Evolutionary conservation across 2,888 invertebrate genomes (phyloP).

Genomic region (Odontocolon sp.): DNA sequence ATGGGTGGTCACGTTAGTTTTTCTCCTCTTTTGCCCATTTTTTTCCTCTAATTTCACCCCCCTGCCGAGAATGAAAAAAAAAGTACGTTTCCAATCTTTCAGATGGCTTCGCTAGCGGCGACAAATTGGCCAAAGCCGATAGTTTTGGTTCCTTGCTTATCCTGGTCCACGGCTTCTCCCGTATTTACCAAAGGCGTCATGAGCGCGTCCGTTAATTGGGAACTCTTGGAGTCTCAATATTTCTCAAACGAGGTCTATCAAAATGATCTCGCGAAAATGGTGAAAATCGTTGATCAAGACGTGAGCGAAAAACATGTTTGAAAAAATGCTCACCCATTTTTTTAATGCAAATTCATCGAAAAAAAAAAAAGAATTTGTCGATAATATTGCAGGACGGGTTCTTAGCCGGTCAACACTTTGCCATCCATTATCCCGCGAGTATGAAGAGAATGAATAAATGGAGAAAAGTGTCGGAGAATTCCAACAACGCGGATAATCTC

Average conservation of each 20-base stretch:
- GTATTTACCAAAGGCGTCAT: slow-evolving; percentile 98
- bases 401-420: slow-evolving; percentile 89
- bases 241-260: slow-evolving; percentile 90
- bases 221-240: slow-evolving; percentile 93
- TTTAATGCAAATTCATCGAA: not conserved
- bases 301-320: too few relatives aligned
- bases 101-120: slow-evolving; percentile 99
- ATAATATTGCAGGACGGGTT: slow-evolving; percentile 79
- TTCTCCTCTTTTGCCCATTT: not conserved
- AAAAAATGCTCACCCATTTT: slow-evolving; percentile 34
- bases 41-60: too few relatives aligned
- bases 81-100: slow-evolving; percentile 65
- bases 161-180: slow-evolving; percentile 98
- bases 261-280: slow-evolving; percentile 93
- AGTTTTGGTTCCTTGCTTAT: slow-evolving; percentile 96
- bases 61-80: too few relatives aligned
- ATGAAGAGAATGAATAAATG: slow-evolving; percentile 80
- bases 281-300: slow-evolving; percentile 89
- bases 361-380: not conserved
- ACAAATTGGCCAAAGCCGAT: slow-evolving; percentile 98
- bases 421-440: slow-evolving; percentile 84
- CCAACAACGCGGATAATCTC: slow-evolving; percentile 77
- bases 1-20: slow-evolving; percentile 98
- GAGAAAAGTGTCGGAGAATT: slow-evolving; percentile 74
- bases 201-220: slow-evolving; percentile 97